Base-by-base conservation (phyloP, 2,888 invertebrate genomes). In the Tupiocoris notatus region DNA sequence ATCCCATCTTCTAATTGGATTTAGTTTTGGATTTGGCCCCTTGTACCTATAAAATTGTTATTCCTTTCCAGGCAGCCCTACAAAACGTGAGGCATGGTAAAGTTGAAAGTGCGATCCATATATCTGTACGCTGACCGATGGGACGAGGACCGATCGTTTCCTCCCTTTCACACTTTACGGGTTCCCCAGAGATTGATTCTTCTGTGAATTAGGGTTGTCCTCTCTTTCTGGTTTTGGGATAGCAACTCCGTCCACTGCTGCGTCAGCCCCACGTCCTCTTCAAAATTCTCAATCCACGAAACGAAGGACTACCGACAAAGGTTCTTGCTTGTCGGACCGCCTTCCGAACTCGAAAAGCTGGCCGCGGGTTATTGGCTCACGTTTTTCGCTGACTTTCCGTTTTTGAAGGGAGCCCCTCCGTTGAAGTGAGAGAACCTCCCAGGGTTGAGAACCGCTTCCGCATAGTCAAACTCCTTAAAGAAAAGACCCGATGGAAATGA, bases 321-420 rank as follows among this genome's bases (percentile, higher is more conserved):
- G 57, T n/a, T 7, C 56, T 21, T 7, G 56, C 17, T 21, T 20
- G 21, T 67, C 67, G 67, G 22, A 54, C 67, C 17, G 25, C 6
- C 65, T 25, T 20, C 65, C 18, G 24, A n/a, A 21, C n/a, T 57
- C n/a, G 1, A n/a, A 1, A 56, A 56, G 57, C 54, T 22, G 56
- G 65, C 21, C 54, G 67, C 22, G 21, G 20, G 39, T 67, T 67
- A 67, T 67, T 67, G 67, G 67, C 67, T 67, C 67, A 18, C 67
- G 56, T 56, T 67, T n/a, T 67, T 57, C 21, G 57, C 57, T 67
- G 67, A 67, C 54, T n/a, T 25, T 23, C 67, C 17, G 17, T 22
- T n/a, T n/a, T 39, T 39, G 39, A 39, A 12, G 39, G 39, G 39
- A 39, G 3, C 39, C 39, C 39, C 12, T 39, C 6, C 6, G 39